Conservation (phyloP, 2,888 invertebrate genomes). For the Ditylenchus weischeri region DNA sequence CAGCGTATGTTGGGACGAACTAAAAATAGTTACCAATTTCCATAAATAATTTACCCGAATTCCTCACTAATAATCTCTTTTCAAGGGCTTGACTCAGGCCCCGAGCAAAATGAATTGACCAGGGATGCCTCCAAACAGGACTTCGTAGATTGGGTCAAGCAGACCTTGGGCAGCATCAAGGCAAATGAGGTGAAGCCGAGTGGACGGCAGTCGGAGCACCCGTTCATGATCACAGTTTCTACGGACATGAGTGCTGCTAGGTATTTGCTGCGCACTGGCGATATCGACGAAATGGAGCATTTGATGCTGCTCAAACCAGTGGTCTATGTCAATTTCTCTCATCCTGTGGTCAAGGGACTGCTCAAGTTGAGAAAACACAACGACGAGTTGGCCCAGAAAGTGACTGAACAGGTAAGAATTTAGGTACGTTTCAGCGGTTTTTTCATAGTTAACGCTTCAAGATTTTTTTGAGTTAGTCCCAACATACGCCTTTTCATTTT, state of each 20-base stretch:
- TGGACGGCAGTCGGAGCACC: constrained; percentile 78
- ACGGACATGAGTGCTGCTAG: constrained; percentile 89
- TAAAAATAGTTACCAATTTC: no score
- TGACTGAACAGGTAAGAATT: constrained; percentile 74
- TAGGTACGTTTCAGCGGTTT: no score
- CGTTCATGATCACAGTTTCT: constrained; percentile 83
- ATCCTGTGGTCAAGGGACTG: constrained; percentile 84
- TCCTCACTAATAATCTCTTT: no score
- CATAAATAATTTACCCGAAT: no score
- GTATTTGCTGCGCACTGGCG: constrained; percentile 78
- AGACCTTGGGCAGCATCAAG: constrained; percentile 68
- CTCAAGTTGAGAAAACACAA: constrained; percentile 71
- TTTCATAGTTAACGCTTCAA: no score
- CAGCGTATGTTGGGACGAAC: no score
- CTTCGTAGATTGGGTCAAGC: constrained; percentile 75
- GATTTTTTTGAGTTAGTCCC: no score
- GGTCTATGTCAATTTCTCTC: constrained; percentile 87
- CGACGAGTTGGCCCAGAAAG: constrained; percentile 76
- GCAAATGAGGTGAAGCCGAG: constrained; percentile 67
- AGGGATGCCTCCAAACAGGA: constrained; percentile 74
- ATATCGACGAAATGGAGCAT: constrained; percentile 66
- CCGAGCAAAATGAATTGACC: constrained; percentile 61
- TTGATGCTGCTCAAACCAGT: constrained; percentile 83
- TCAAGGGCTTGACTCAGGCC: constrained; percentile 44
- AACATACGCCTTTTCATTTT: no score